phyloP scores from a whole-genome alignment of 2,797 vertebrate genomes.

The Halcyon smyrnensis region DNA sequence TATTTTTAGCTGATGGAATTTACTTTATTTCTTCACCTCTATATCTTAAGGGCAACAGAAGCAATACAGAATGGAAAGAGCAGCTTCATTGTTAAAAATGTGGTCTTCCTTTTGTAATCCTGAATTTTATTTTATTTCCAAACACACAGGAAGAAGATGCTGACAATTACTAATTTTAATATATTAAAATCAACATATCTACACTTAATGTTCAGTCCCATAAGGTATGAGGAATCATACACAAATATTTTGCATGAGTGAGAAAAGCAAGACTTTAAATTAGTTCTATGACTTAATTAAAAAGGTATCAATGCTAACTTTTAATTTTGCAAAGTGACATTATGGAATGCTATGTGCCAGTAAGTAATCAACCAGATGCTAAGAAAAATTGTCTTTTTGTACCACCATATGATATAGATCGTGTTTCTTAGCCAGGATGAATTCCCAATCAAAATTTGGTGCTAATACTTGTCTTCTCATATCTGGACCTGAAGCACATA shows the following conservation, averaged over 20 bases:
- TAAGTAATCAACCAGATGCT: background rate
- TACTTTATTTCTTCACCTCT: conserved; percentile 66
- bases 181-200: background rate
- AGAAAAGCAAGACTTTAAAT: background rate
- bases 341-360: background rate
- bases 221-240: background rate
- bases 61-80: conserved; percentile 25
- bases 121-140: conserved; percentile 13
- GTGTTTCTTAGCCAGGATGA: background rate
- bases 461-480: background rate
- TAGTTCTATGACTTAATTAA: background rate
- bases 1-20: conserved; percentile 69
- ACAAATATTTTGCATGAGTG: background rate
- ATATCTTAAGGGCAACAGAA: conserved; percentile 68
- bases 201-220: background rate
- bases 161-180: background rate
- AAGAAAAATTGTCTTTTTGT: background rate
- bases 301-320: background rate
- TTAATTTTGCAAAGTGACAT: background rate
- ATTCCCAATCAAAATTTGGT: background rate
- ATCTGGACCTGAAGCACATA: background rate
- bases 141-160: background rate
- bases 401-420: background rate
- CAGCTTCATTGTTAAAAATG: background rate
- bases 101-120: background rate